These are phyloP conservation scores for Catalaphyllia jardinei DNA, from an alignment of 64 coral and sea anemone species.

Conservation along the genomic window DNA sequence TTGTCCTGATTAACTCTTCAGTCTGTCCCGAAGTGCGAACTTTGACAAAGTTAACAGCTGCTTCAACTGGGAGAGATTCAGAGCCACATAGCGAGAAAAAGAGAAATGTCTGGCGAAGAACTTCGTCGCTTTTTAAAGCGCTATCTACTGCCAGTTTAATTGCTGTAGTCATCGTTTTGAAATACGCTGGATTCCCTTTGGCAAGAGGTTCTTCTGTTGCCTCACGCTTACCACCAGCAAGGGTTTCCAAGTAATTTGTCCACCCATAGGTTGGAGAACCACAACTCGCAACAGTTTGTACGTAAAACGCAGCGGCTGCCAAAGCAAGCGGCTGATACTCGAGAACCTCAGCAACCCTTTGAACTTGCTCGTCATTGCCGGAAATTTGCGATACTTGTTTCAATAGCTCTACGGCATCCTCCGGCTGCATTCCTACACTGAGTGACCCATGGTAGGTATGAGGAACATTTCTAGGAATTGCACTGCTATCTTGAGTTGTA, in stretches of 20 bases:
- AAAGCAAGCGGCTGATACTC: constrained; percentile 35
- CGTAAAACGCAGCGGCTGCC: constrained; percentile 23
- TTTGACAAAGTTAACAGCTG: background rate
- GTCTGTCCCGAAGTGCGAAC: constrained; percentile 14
- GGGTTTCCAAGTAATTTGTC: constrained; percentile 25
- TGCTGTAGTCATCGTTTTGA: too few relatives aligned
- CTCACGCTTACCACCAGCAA: constrained; percentile 38
- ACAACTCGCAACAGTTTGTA: background rate
- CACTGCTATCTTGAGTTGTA: constrained; percentile 14
- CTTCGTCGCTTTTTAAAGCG: background rate
- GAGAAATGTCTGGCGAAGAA: background rate
- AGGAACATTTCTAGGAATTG: background rate
- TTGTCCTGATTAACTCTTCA: constrained; percentile 21
- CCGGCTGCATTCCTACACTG: background rate
- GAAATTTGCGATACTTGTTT: background rate
- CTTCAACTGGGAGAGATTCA: too few relatives aligned
- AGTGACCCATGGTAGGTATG: background rate
- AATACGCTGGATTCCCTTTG: background rate
- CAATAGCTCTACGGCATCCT: background rate
- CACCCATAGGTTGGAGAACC: constrained; percentile 13
- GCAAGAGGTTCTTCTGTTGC: constrained; percentile 24
- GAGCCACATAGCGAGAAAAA: too few relatives aligned
- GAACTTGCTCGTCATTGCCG: background rate
- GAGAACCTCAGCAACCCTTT: background rate
- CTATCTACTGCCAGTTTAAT: constrained; percentile 33